Conservation (phyloP, 2,797 vertebrate species). For the Malacoraja senta region DNA sequence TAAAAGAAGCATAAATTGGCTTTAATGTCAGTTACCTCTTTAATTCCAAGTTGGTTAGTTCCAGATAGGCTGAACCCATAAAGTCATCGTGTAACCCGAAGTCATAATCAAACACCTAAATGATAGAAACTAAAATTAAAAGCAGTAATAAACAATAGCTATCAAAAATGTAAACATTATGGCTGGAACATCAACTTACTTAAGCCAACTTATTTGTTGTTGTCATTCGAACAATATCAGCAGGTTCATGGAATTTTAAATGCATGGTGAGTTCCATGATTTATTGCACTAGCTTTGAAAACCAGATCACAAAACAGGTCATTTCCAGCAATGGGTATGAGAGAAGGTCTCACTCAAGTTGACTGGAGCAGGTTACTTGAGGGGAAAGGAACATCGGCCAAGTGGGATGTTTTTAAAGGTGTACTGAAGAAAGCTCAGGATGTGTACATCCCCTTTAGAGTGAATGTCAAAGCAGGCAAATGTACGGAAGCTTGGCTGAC, state of each 20-base stretch:
- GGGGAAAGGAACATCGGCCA: no score
- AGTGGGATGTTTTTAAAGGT: no score
- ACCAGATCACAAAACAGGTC: background rate
- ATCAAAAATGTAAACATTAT: background rate
- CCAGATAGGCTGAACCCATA: conserved; percentile 84
- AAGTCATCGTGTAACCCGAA: conserved; percentile 96
- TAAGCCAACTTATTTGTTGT: background rate
- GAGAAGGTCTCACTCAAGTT: no score
- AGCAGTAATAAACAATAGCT: background rate
- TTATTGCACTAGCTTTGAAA: background rate
- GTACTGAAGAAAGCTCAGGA: no score
- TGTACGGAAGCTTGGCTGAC: no score
- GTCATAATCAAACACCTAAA: conserved; percentile 93
- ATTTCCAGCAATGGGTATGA: no score
- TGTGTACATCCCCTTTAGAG: no score
- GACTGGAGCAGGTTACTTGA: no score
- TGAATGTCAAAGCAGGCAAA: no score
- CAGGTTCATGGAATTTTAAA: background rate
- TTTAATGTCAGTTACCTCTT: conserved; percentile 64
- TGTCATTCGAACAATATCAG: background rate
- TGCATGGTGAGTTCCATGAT: background rate
- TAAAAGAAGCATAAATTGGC: background rate
- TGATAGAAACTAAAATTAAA: conserved; percentile 39
- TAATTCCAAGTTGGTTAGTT: conserved; percentile 78
- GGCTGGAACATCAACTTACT: background rate